Evolutionary conservation across 2,888 invertebrate genomes (phyloP).

Genomic region (Agapetus fuscipes): DNA sequence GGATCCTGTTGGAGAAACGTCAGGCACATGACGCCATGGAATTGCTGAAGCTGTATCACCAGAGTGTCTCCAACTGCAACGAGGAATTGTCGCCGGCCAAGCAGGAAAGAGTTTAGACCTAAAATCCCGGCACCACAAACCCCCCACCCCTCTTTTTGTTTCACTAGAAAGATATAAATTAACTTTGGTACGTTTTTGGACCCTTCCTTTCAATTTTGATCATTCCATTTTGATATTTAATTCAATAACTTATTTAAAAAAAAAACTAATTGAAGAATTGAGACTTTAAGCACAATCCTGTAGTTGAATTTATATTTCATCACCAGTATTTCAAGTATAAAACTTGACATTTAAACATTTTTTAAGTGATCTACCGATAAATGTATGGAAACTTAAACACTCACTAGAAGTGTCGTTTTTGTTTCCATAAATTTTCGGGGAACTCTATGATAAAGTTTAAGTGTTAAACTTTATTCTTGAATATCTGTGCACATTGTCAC

Average conservation of each 20-base stretch:
- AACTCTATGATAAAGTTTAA: too few relatives aligned
- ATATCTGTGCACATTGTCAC: too few relatives aligned
- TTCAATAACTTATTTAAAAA: constrained; percentile 33
- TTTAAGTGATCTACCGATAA: too few relatives aligned
- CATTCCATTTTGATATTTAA: constrained; percentile 22
- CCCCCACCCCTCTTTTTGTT: constrained; percentile 9
- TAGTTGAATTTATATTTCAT: too few relatives aligned
- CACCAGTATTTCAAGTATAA: too few relatives aligned
- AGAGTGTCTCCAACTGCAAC: constrained; percentile 39
- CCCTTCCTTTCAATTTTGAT: not conserved
- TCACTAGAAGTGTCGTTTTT: too few relatives aligned
- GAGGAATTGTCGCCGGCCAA: constrained; percentile 41
- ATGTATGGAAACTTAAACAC: too few relatives aligned
- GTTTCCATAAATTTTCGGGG: too few relatives aligned
- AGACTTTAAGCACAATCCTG: too few relatives aligned
- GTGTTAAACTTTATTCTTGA: too few relatives aligned
- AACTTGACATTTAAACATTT: too few relatives aligned
- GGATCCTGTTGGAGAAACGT: constrained; percentile 69
- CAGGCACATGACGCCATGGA: constrained; percentile 84
- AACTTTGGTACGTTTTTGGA: constrained; percentile 11
- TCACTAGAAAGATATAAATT: constrained; percentile 9
- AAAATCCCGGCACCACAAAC: not conserved
- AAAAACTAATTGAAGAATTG: too few relatives aligned
- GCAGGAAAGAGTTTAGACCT: constrained; percentile 36
- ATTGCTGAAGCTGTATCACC: constrained; percentile 65